Conservation (phyloP, 2,888 invertebrate species). For the Platycnemis pennipes region DNA sequence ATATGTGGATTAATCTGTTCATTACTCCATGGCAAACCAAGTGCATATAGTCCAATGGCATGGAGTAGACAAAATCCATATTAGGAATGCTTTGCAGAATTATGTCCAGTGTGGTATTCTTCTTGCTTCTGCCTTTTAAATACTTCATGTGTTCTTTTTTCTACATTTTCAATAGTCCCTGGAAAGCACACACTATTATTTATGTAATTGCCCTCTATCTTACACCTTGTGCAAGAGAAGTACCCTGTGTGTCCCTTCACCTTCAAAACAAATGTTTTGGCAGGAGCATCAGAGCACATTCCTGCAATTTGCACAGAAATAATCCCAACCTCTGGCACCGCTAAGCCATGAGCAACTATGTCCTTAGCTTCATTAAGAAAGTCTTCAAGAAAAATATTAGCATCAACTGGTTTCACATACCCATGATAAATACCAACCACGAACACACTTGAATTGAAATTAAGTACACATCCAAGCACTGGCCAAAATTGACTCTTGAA, state of each 20-base stretch:
- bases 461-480: neutral
- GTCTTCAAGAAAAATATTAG: constrained; percentile 68
- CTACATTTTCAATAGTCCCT: neutral
- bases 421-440: constrained; percentile 71
- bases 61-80: neutral
- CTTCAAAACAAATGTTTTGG: neutral
- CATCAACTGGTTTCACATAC: constrained; percentile 70
- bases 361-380: neutral
- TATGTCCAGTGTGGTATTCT: neutral
- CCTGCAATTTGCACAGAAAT: neutral
- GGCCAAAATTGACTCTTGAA: neutral
- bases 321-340: neutral
- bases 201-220: neutral
- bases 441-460: constrained; percentile 23
- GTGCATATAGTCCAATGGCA: neutral
- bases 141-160: neutral
- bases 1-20: neutral
- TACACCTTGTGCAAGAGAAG: neutral
- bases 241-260: neutral
- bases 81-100: neutral
- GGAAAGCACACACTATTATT: neutral
- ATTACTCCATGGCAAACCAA: neutral
- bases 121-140: neutral
- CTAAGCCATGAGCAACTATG: neutral
- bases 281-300: neutral